Base-by-base conservation (phyloP, 2,797 vertebrate genomes). In the Acrocephalus scirpaceus region DNA sequence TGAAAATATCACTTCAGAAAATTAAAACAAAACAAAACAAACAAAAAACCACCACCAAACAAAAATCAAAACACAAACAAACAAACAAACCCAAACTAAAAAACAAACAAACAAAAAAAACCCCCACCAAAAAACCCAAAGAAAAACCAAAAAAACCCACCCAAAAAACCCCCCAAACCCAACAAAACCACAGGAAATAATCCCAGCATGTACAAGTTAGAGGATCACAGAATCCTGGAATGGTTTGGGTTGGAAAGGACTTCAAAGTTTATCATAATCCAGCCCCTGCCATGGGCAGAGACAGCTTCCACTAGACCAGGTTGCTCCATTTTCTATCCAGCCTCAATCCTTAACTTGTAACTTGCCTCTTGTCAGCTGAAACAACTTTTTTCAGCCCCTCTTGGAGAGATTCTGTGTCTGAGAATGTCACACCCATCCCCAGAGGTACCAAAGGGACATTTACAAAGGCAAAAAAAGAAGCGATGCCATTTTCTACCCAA, bases 291-390 rank as follows among this genome's bases (percentile, higher is more conserved):
- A 8, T 8, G 10, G 72, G 19, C 32, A 76, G 47, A 14, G 54
- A 38, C n/a, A 61, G 13, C 7, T 76, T 38, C n/a, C 13, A n/a
- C 11, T 4, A 29, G 6, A 13, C 23, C 54, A 69, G 23, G 6
- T 6, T 38, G 23, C 3, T 53, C 47, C 47, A 54, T 10, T 1
- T 4, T 9, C 40, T 11, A 5, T 11, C 40, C 29, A 53, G 0
- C 20, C 16, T n/a, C 56, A 79, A 54, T 13, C 20, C 26, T 47
- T 42, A 27, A 27, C 8, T 71, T 27, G 7, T 16, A 47, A 38
- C 19, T 0, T 7, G 11, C 1, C 3, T 69, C 44, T 48, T n/a
- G 18, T 66, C 53, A 80, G 23, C 14, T 27, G 36, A 26, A 80
- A 10, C 0, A 13, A 71, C 1, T 4, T 15, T 34, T 66, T 77